phyloP scores from a whole-genome alignment of 2,888 invertebrate genomes.

The Cepaea hortensis region DNA sequence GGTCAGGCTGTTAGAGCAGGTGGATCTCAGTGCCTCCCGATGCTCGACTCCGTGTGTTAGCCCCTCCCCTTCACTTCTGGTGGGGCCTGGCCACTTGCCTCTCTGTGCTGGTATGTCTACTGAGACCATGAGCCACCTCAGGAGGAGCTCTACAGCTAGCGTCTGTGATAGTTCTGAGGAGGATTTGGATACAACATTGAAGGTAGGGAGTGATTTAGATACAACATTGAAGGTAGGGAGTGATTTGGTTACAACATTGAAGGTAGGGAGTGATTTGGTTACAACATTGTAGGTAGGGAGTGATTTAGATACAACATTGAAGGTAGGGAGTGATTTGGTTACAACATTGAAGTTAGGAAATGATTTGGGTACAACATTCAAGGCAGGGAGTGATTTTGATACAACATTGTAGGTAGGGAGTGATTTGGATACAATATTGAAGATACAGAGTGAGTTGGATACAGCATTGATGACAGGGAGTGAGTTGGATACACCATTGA shows the following conservation, averaged over 20 bases:
- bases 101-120: constrained; percentile 32
- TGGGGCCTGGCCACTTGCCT: constrained; percentile 44
- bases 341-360: no score
- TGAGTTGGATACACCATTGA: no score
- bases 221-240: no score
- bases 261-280: no score
- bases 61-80: constrained; percentile 50
- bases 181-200: constrained; percentile 22
- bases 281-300: no score
- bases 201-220: constrained; percentile 1
- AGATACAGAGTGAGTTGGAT: no score
- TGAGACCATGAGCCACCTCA: constrained; percentile 29
- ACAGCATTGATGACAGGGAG: no score
- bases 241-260: no score
- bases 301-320: no score
- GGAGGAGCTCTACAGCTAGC: constrained; percentile 2
- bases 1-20: constrained; percentile 92
- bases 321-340: no score
- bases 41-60: constrained; percentile 82
- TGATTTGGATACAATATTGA: no score
- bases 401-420: no score
- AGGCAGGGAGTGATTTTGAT: not conserved
- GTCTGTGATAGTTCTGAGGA: constrained; percentile 34
- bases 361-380: not conserved
- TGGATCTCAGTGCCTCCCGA: constrained; percentile 90